Percentiles rank a stretch among this genome's conserved stretches.
Evolutionary conservation across 1,140 invertebrate genomes (phyloP).

Genomic region (Platyura marginata): DNA sequence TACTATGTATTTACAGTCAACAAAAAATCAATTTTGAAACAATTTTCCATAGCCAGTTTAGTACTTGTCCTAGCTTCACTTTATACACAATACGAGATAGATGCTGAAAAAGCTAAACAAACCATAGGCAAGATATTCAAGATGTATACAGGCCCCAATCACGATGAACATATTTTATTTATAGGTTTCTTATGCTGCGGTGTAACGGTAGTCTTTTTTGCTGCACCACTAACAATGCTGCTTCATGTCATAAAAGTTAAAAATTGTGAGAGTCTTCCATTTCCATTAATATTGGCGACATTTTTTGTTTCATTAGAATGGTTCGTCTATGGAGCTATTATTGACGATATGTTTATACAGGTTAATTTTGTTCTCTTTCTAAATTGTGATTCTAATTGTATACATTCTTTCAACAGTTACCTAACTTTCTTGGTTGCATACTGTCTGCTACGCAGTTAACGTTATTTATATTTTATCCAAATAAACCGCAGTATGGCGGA

Average conservation of each 20-base stretch:
- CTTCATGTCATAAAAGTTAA: conserved; percentile 55
- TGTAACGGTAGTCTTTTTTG: conserved; percentile 57
- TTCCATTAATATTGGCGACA: conserved; percentile 54
- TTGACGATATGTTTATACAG: conserved; percentile 51
- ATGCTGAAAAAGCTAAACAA: conserved; percentile 10
- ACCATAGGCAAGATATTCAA: conserved; percentile 16
- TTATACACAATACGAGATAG: conserved; percentile 8
- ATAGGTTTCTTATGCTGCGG: conserved; percentile 45
- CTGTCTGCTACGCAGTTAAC: conserved; percentile 45
- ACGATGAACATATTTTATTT: no score
- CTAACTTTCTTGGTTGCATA: conserved; percentile 51
- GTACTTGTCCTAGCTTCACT: conserved; percentile 2
- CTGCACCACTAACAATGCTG: conserved; percentile 54
- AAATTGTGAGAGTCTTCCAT: conserved; percentile 58
- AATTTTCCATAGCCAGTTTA: conserved; percentile 12
- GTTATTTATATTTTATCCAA: conserved; percentile 49
- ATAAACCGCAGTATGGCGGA: conserved; percentile 21
- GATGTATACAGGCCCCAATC: no score
- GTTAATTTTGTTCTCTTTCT: conserved; percentile 22
- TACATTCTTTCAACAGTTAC: conserved; percentile 33
- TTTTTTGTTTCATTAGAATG: conserved; percentile 56
- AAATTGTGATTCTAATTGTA: conserved; percentile 6
- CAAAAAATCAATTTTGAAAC: conserved; percentile 16
- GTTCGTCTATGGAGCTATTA: conserved; percentile 52
- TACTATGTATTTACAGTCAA: conserved; percentile 35